Percentiles rank a stretch among this genome's conserved stretches.
These are phyloP conservation scores for Rhopilema esculentum DNA, from an alignment of 30 jellyfish, hydroid and myxozoan genomes.

Conservation along the genomic window DNA sequence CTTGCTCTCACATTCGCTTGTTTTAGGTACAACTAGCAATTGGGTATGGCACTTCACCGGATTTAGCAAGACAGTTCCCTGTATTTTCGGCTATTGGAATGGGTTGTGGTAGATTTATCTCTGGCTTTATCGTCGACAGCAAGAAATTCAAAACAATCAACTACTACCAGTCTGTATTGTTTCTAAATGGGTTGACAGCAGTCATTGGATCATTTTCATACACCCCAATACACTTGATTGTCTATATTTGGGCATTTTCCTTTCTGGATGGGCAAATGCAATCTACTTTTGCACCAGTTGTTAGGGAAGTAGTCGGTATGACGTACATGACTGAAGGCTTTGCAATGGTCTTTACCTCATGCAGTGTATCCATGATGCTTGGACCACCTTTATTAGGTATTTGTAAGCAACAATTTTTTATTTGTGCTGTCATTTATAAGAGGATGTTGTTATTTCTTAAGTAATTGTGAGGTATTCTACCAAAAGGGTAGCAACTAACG, in stretches of 20 bases:
- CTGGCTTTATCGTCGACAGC: constrained; percentile 7
- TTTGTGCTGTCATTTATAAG: too few species aligned
- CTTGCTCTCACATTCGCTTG: too few species aligned
- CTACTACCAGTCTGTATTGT: background rate
- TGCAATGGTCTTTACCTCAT: constrained; percentile 2
- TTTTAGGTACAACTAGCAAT: constrained; percentile 31
- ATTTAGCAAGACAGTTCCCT: constrained; percentile 16
- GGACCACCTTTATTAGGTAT: constrained; percentile 49
- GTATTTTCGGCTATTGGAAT: constrained; percentile 21
- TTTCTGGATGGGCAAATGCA: constrained; percentile 22
- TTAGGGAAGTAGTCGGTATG: constrained; percentile 13
- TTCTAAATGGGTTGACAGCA: constrained; percentile 6
- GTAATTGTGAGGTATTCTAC: too few species aligned
- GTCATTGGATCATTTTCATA: constrained; percentile 24
- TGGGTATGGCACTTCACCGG: background rate
- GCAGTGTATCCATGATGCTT: constrained; percentile 20
- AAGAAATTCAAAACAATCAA: background rate
- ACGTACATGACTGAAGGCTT: constrained; percentile 9
- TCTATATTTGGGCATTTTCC: constrained; percentile 8
- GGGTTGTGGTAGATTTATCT: constrained; percentile 13
- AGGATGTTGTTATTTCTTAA: too few species aligned
- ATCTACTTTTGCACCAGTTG: background rate
- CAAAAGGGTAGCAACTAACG: too few species aligned
- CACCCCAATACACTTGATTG: constrained; percentile 9
- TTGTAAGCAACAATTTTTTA: too few species aligned